Evolutionary conservation across 2,797 vertebrate genomes (phyloP).

Genomic region (Sebastes itinus): DNA sequence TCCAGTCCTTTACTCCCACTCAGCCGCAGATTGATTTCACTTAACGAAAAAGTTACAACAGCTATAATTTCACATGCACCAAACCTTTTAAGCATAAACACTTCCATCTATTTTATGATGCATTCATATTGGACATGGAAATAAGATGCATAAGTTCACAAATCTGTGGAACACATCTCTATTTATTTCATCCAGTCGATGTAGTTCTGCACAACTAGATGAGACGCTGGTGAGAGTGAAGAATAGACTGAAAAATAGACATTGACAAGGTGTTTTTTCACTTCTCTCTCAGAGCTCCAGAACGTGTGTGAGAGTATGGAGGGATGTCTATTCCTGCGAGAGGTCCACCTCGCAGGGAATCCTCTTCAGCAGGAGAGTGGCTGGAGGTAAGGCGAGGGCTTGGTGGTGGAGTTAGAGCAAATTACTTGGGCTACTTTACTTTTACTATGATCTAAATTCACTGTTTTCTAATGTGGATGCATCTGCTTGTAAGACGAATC

Average conservation of each 20-base stretch:
- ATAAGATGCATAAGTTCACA: background rate
- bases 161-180: background rate
- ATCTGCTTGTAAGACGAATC: background rate
- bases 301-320: conserved; percentile 78
- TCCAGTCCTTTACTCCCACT: background rate
- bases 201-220: background rate
- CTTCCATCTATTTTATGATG: background rate
- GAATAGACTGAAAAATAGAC: background rate
- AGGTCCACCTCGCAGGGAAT: conserved; percentile 87
- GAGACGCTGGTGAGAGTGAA: conserved; percentile 6
- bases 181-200: background rate
- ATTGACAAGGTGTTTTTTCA: background rate
- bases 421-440: background rate
- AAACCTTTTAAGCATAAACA: background rate
- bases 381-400: conserved; percentile 86
- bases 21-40: conserved; percentile 1
- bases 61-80: conserved; percentile 6
- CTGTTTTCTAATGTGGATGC: background rate
- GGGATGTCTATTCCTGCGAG: conserved; percentile 81
- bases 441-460: background rate
- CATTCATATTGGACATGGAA: background rate
- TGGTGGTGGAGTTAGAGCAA: background rate
- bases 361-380: conserved; percentile 87
- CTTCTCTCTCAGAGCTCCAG: conserved; percentile 81
- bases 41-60: background rate